These are phyloP conservation scores for Heteromyza rotundicornis DNA, from an alignment of 2,888 invertebrate species.

Conservation along the genomic window DNA sequence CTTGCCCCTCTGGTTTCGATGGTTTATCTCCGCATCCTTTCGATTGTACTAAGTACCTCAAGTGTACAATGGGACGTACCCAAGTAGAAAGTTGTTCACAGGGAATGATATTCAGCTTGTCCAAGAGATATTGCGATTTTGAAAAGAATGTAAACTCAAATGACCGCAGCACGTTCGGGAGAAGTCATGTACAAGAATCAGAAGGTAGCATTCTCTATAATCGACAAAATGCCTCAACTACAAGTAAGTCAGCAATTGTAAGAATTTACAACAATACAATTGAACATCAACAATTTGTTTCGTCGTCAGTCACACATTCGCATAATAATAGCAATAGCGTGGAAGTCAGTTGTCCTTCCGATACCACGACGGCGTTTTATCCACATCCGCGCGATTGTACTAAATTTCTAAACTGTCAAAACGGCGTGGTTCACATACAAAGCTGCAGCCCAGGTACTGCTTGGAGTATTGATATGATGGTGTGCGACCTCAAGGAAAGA, in stretches of 20 bases:
- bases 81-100: slow-evolving; percentile 68
- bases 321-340: too few relatives aligned
- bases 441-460: slow-evolving; percentile 69
- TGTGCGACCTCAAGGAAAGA: slow-evolving; percentile 68
- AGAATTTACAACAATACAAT: too few relatives aligned
- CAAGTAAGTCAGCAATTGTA: too few relatives aligned
- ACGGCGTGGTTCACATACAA: slow-evolving; percentile 66
- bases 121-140: slow-evolving; percentile 66
- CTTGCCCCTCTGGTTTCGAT: slow-evolving; percentile 64
- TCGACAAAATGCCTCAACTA: too few relatives aligned
- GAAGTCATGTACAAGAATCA: too few relatives aligned
- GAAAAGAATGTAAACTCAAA: slow-evolving; percentile 65
- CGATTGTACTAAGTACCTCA: slow-evolving; percentile 71
- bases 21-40: slow-evolving; percentile 63
- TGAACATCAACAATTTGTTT: too few relatives aligned
- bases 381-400: slow-evolving; percentile 67
- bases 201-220: too few relatives aligned
- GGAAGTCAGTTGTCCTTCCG: slow-evolving; percentile 58
- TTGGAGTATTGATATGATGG: slow-evolving; percentile 65
- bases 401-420: slow-evolving; percentile 68
- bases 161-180: slow-evolving; percentile 11
- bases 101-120: slow-evolving; percentile 70
- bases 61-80: slow-evolving; percentile 70
- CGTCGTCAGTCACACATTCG: too few relatives aligned
- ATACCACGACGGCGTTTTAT: slow-evolving; percentile 64